phyloP scores from a whole-genome alignment of 2,797 vertebrate genomes.

The Spinibarbus caldwelli region DNA sequence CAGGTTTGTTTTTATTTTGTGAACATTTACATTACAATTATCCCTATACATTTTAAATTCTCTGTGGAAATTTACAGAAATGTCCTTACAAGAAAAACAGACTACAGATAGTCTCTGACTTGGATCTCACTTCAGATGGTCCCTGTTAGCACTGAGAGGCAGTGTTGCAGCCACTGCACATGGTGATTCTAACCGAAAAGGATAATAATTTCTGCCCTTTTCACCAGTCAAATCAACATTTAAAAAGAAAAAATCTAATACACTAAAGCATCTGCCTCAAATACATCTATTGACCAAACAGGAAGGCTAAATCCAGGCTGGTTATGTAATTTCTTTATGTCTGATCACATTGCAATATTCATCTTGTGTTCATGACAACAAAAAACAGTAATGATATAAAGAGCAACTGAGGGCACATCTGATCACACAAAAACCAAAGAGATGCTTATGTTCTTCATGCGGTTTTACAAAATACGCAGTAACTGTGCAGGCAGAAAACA shows the following conservation, averaged over 20 bases:
- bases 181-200: too few species aligned
- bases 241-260: neutral
- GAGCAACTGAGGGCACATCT: constrained; percentile 5
- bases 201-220: neutral
- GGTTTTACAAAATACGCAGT: constrained; percentile 20
- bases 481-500: neutral
- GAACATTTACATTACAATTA: too few species aligned
- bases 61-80: too few species aligned
- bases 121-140: constrained; percentile 24
- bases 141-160: constrained; percentile 22
- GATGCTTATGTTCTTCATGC: constrained; percentile 25
- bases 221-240: neutral
- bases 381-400: constrained; percentile 6
- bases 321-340: constrained; percentile 21
- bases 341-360: constrained; percentile 1
- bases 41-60: too few species aligned
- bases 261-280: constrained; percentile 17
- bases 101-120: constrained; percentile 22
- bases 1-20: constrained; percentile 3
- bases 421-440: constrained; percentile 27
- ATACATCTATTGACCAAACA: neutral
- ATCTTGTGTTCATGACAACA: constrained; percentile 15
- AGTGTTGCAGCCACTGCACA: constrained; percentile 13
- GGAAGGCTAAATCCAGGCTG: neutral
- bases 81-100: too few species aligned